Evolutionary conservation across 1,140 invertebrate species (phyloP).

Genomic region (Wasmannia auropunctata): DNA sequence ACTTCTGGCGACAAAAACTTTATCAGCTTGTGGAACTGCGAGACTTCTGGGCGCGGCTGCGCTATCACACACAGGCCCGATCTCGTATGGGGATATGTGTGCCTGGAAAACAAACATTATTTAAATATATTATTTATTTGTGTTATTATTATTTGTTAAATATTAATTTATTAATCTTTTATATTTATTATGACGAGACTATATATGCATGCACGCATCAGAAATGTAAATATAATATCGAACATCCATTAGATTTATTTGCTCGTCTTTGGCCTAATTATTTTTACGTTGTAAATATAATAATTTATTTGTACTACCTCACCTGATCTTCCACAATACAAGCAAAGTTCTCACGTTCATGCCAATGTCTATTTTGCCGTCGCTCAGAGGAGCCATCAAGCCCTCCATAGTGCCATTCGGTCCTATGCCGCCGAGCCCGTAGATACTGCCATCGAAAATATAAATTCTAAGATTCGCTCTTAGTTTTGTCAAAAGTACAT

Average conservation of each 20-base stretch:
- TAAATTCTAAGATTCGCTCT: slow-evolving; percentile 34
- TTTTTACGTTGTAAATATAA: too few relatives aligned
- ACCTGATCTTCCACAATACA: slow-evolving; percentile 58
- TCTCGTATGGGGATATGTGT: slow-evolving; percentile 59
- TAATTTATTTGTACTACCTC: not conserved
- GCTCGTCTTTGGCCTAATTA: too few relatives aligned
- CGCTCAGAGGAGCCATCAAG: slow-evolving; percentile 51
- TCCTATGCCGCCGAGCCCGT: slow-evolving; percentile 47
- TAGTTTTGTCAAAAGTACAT: slow-evolving; percentile 54
- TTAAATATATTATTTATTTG: not conserved
- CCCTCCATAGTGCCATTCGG: slow-evolving; percentile 42
- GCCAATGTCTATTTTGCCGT: slow-evolving; percentile 58
- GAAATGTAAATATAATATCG: too few relatives aligned
- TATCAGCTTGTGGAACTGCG: slow-evolving; percentile 46
- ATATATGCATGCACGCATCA: too few relatives aligned
- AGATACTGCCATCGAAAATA: not conserved
- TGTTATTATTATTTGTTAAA: not conserved
- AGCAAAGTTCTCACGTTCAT: slow-evolving; percentile 55
- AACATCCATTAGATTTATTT: too few relatives aligned
- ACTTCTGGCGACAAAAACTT: slow-evolving; percentile 5
- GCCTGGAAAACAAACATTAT: slow-evolving; percentile 16
- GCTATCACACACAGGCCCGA: slow-evolving; percentile 50
- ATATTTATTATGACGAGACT: not conserved
- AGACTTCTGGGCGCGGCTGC: not conserved
- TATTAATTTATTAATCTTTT: not conserved